Percentiles rank a stretch among this genome's conserved stretches.
phyloP scores from a whole-genome alignment of 2,888 invertebrate species.

The Polymixis flavicincta region DNA sequence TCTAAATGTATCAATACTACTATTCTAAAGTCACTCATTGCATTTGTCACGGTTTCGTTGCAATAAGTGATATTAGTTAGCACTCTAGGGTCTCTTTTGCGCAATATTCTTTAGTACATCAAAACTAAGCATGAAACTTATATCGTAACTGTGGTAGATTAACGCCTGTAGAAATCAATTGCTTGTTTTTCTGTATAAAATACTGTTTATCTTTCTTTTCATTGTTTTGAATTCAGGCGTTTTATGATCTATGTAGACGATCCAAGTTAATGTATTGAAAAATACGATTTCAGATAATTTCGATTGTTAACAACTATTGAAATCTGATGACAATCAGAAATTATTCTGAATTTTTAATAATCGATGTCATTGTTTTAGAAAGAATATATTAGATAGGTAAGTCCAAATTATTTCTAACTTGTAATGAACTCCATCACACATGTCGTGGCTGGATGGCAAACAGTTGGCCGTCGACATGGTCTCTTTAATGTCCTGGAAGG shows the following conservation, averaged over 20 bases:
- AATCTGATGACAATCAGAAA: neutral
- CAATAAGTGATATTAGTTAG: no score
- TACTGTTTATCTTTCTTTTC: no score
- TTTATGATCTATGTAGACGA: neutral
- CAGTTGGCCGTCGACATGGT: slow-evolving; percentile 91
- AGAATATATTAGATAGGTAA: neutral
- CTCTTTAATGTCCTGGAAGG: slow-evolving; percentile 91
- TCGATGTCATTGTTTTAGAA: neutral
- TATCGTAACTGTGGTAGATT: neutral
- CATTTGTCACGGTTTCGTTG: no score
- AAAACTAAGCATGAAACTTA: neutral
- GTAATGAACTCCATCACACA: slow-evolving; percentile 92
- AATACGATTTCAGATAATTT: neutral
- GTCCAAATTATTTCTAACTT: slow-evolving; percentile 82
- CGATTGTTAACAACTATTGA: neutral
- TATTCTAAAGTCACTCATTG: no score
- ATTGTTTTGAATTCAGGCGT: neutral
- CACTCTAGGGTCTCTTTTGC: no score
- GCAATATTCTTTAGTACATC: neutral
- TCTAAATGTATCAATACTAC: no score
- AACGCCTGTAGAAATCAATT: neutral
- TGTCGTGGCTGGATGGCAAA: slow-evolving; percentile 93
- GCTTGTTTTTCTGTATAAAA: neutral
- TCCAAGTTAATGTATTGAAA: neutral
- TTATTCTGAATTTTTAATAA: neutral